Evolutionary conservation across 1,140 invertebrate species (phyloP), one percentile per base, ranked within the genome.

Genomic region (Copidosoma floridanum): DNA sequence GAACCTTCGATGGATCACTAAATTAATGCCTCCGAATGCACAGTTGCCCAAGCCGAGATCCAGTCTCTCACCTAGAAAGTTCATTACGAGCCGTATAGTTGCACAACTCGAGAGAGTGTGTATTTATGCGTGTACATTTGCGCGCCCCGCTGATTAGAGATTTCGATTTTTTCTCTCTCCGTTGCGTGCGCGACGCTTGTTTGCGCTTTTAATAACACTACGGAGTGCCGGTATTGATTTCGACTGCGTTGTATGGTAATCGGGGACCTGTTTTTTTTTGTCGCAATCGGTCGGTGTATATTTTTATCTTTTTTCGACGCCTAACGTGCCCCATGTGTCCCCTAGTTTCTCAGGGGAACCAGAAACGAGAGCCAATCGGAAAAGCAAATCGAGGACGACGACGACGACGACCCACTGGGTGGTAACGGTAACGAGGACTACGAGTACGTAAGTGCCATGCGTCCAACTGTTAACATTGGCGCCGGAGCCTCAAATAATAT

Each of bases 351-450:
- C 27, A 75, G 71, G 21, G 63, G 57, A 14, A 67, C 51, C 46
- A 60, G 59, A 44, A 74, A 75, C 53, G 61, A 63, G 44, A 76
- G 69, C n/a, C n/a, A n/a, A 6, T 68, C 51, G 12, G 51, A 66
- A 38, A 67, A 55, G 14, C 70, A 75, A 63, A n/a, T 52, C 16
- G 21, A 48, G 0, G 55, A 55, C 5, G 55, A 61, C 7, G 58
- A 55, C 2, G 65, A 58, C 0, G 63, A 66, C 38, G 46, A 64
- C 37, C 21, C n/a, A n/a, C n/a, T n/a, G n/a, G n/a, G n/a, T n/a
- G n/a, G 66, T 0, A 37, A 37, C 24, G 16, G 18, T 1, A 54
- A 61, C 0, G 59, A 67, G 1, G 61, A 68, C 5, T 53, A 70
- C 3, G 64, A 69, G 24, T 56, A 61, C 18, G 59, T 57, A 11